Evolutionary conservation across 1,140 invertebrate genomes (phyloP), one percentile per base, ranked within the genome.

Genomic region (Ceratina calcarata): DNA sequence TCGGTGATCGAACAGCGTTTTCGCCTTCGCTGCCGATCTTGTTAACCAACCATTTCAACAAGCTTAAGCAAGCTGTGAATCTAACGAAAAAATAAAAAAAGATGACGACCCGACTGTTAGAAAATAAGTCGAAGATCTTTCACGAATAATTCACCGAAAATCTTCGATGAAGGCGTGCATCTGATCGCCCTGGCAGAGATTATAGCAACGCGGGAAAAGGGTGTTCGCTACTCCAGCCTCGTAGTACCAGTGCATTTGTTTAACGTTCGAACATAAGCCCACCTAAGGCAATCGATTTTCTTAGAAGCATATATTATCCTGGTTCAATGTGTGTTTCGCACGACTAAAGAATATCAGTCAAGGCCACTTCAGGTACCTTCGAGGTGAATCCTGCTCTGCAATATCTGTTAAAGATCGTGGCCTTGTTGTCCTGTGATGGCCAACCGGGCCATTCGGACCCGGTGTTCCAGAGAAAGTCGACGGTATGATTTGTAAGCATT

Each of bases 381-480:
- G 97, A 98, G 2, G 97, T 98, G 89, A 98, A 98, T 67, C 95
- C 94, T 0, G 97, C 96, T 82, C 96, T 95, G 77, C 95, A 95
- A 91, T 97, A 98, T 87, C 97, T 94, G 89, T 96, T 96, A 68
- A 96, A 95, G 60, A 96, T 93, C 84, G 96, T 96, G 18, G 95
- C 91, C 74, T 92, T 94, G 81, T 94, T 95, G 3, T 94, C 93
- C 45, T 95, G 92, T 24, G 94, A 93, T 45, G 94, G 94, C 93
- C 94, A 95, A 75, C 96, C 96, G 78, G 96, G 95, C 91, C 95
- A 96, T 86, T 98, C 97, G 76, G 96, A 95, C 70, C 97, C 95
- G 45, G 97, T 95, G 27, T 97, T 97, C 97, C 97, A 99, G 60
- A 98, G 94, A 83, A 98, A 97, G 86, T 97, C 96, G 3, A 97